These are phyloP conservation scores for Trachelus tabidus DNA, from an alignment of 2,888 invertebrate species.

Conservation along the genomic window DNA sequence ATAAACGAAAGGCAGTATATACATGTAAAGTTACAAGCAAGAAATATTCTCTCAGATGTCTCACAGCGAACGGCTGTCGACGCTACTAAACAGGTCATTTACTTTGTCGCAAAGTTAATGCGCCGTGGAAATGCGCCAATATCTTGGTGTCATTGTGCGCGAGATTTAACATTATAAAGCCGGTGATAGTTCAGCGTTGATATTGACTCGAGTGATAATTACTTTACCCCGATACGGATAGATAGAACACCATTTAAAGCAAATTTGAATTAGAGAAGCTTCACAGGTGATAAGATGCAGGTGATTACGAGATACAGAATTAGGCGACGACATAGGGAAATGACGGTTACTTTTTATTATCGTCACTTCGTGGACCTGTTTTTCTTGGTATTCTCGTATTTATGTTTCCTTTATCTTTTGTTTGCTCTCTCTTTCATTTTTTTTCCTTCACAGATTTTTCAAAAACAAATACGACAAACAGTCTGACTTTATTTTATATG, in stretches of 20 bases:
- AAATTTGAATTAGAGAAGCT: not conserved
- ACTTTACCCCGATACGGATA: not conserved
- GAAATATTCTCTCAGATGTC: not conserved
- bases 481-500: not conserved
- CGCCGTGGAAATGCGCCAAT: slow-evolving; percentile 7
- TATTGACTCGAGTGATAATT: not conserved
- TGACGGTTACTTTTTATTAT: not conserved
- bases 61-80: not conserved
- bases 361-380: not conserved
- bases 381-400: not conserved
- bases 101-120: slow-evolving; percentile 20
- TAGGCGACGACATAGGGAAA: not conserved
- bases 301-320: not conserved
- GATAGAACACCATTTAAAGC: not conserved
- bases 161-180: not conserved
- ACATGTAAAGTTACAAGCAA: not conserved
- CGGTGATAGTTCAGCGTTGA: not conserved
- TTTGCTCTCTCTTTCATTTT: not conserved
- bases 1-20: not conserved
- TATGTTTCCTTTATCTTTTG: not conserved
- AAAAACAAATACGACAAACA: not conserved
- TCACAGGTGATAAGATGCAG: not conserved
- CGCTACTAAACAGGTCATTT: slow-evolving; percentile 21
- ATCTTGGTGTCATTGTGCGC: not conserved
- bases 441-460: not conserved